Conservation (phyloP, 2,797 vertebrate species). For the Pelobates cultripes region DNA sequence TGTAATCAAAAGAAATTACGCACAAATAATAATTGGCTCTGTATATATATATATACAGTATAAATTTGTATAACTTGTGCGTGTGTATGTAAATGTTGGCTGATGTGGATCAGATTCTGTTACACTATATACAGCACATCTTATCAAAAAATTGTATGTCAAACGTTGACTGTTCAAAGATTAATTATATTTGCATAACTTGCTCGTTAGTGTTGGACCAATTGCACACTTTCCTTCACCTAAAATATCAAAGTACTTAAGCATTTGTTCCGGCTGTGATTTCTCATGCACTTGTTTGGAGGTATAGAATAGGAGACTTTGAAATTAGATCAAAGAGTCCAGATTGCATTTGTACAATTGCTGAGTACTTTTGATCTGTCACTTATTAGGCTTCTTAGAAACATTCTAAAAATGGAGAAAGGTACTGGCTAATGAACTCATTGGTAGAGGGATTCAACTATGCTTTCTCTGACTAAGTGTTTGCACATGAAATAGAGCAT, state of each 20-base stretch:
- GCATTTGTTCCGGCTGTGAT: slow-evolving; percentile 44
- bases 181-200: slow-evolving; percentile 41
- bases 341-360: slow-evolving; percentile 40
- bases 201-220: slow-evolving; percentile 25
- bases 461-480: not conserved
- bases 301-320: slow-evolving; percentile 39
- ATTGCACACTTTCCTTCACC: slow-evolving; percentile 12
- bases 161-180: slow-evolving; percentile 24
- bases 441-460: not conserved
- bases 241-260: slow-evolving; percentile 38
- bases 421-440: not conserved
- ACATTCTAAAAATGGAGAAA: slow-evolving; percentile 28
- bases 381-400: slow-evolving; percentile 40
- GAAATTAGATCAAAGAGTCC: slow-evolving; percentile 53
- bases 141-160: not conserved
- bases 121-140: too few relatives aligned
- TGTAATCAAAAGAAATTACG: too few relatives aligned
- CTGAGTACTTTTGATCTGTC: slow-evolving; percentile 49
- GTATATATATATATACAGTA: too few relatives aligned
- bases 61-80: too few relatives aligned
- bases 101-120: too few relatives aligned
- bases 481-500: not conserved
- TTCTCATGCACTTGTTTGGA: slow-evolving; percentile 44
- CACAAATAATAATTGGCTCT: too few relatives aligned
- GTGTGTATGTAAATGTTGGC: too few relatives aligned